Evolutionary conservation across 2,888 invertebrate species (phyloP).

Genomic region (Aporophyla lueneburgensis): DNA sequence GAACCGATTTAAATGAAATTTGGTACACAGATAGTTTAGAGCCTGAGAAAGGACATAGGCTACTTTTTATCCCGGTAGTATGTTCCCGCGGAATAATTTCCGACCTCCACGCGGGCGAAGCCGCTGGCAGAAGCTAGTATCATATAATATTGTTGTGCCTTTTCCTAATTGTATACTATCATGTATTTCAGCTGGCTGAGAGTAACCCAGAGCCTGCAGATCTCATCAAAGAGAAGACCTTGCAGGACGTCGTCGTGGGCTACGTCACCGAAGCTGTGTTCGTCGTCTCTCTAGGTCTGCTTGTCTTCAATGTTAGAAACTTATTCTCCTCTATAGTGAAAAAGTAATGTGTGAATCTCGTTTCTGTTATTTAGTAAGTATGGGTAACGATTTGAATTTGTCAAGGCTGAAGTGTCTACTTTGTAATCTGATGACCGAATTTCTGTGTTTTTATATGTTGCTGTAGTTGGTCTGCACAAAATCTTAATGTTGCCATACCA

Average conservation of each 20-base stretch:
- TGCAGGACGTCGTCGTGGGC: constrained; percentile 73
- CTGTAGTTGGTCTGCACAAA: neutral
- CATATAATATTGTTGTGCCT: neutral
- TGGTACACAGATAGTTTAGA: no score
- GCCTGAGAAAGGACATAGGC: no score
- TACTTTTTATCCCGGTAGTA: no score
- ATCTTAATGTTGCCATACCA: neutral
- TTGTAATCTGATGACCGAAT: neutral
- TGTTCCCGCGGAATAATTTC: no score
- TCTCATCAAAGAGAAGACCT: constrained; percentile 83
- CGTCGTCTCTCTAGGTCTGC: constrained; percentile 77
- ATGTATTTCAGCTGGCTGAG: constrained; percentile 85
- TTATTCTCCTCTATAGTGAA: constrained; percentile 73
- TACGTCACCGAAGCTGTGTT: constrained; percentile 77
- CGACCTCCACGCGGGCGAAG: no score
- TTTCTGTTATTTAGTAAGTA: constrained; percentile 46
- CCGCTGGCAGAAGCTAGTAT: no score
- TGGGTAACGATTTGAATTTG: constrained; percentile 14
- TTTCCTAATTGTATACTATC: neutral
- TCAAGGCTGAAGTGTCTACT: constrained; percentile 21
- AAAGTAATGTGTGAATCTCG: constrained; percentile 73
- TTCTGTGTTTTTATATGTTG: neutral
- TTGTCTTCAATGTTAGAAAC: constrained; percentile 76
- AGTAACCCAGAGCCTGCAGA: constrained; percentile 86
- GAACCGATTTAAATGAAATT: no score